Conservation (phyloP, 2,113 vertebrate genomes). For the Lagenorhynchus albirostris region DNA sequence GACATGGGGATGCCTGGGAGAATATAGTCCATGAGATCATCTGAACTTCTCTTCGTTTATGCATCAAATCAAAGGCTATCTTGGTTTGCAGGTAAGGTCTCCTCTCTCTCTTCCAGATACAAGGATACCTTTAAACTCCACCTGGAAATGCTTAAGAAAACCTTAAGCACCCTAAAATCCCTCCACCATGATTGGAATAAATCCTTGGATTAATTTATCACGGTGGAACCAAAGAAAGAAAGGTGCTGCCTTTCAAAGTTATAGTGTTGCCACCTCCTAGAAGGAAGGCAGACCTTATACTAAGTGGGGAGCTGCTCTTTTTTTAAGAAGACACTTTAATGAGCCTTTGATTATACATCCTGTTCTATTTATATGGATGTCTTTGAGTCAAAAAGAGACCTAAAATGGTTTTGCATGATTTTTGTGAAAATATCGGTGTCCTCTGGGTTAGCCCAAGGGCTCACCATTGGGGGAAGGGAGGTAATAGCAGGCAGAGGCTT, state of each 20-base stretch:
- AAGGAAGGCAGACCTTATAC: not conserved
- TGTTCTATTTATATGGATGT: not conserved
- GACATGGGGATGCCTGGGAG: not conserved
- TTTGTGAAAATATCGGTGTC: not conserved
- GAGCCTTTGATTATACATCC: not conserved
- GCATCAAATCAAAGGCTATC: not conserved
- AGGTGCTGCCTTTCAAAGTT: not conserved
- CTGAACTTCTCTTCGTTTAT: not conserved
- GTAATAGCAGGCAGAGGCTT: not conserved
- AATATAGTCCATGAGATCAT: not conserved
- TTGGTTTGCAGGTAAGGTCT: not conserved
- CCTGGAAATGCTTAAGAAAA: constrained; percentile 29
- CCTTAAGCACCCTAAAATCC: not conserved
- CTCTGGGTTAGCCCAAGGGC: not conserved
- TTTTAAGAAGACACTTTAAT: not conserved
- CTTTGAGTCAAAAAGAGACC: not conserved
- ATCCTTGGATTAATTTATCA: not conserved
- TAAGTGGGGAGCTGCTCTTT: not conserved
- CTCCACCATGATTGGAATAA: not conserved
- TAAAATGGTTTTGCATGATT: not conserved
- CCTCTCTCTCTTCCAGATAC: not conserved
- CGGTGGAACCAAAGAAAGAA: not conserved
- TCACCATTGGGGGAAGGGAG: not conserved
- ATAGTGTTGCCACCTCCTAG: not conserved
- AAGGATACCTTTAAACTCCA: not conserved